phyloP scores from a whole-genome alignment of 2,113 vertebrate genomes.

The Lagenorhynchus albirostris region DNA sequence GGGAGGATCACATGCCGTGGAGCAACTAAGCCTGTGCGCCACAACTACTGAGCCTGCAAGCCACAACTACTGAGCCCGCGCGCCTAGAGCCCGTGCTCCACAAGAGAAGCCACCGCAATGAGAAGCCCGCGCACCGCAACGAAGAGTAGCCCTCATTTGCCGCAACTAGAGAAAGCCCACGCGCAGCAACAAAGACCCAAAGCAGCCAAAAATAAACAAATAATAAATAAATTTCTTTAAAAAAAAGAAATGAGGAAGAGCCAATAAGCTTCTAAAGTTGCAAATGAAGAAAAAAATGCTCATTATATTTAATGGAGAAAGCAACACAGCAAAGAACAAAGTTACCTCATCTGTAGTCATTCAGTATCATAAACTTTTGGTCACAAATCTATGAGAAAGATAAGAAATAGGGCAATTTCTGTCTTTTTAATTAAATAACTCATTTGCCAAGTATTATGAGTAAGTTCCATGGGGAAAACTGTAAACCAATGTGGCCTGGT shows the following conservation, averaged over 20 bases:
- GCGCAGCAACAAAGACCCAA: too few relatives aligned
- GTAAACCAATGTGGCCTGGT: neutral
- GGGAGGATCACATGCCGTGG: too few relatives aligned
- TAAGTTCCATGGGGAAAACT: neutral
- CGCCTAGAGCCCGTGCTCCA: too few relatives aligned
- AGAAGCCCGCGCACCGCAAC: too few relatives aligned
- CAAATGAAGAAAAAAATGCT: neutral
- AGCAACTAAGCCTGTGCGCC: too few relatives aligned
- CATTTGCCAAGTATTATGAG: neutral
- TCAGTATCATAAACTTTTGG: neutral
- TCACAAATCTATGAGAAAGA: neutral
- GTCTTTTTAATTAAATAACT: neutral
- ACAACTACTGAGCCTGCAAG: too few relatives aligned
- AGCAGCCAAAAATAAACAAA: too few relatives aligned
- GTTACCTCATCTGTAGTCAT: neutral
- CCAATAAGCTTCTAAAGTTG: neutral
- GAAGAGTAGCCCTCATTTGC: too few relatives aligned
- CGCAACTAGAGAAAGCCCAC: too few relatives aligned
- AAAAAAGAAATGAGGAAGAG: neutral
- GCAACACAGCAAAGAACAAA: neutral
- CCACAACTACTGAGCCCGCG: too few relatives aligned
- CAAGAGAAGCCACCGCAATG: too few relatives aligned
- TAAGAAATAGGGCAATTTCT: neutral
- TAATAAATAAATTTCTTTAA: too few relatives aligned
- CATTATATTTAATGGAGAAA: neutral